These are phyloP conservation scores for Anguilla rostrata DNA, from an alignment of 2,113 vertebrate species.

Conservation along the genomic window DNA sequence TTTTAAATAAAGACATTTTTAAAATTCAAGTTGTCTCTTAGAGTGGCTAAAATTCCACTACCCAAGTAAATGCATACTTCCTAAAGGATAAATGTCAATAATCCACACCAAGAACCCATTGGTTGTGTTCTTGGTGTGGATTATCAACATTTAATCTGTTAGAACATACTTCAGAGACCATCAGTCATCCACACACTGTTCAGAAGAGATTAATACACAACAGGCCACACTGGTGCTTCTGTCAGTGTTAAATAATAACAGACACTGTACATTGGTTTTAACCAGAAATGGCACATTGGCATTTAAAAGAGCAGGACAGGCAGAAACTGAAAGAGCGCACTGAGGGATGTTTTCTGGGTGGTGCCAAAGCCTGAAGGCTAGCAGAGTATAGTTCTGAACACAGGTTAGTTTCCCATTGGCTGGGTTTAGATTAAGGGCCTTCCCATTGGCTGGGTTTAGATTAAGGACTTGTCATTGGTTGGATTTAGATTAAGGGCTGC, in stretches of 20 bases:
- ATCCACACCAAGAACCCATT: not conserved
- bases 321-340: not conserved
- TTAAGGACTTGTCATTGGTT: not conserved
- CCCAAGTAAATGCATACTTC: not conserved
- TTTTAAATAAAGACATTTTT: not conserved
- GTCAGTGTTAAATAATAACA: not conserved
- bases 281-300: not conserved
- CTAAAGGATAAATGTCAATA: not conserved
- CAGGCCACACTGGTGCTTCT: not conserved
- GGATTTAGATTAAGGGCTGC: not conserved
- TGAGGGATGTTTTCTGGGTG: slow-evolving; percentile 3
- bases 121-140: not conserved
- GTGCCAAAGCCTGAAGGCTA: not conserved
- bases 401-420: not conserved
- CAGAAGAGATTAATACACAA: not conserved
- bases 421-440: not conserved
- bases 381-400: not conserved
- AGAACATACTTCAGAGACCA: not conserved
- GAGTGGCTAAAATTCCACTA: not conserved
- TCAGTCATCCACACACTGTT: not conserved
- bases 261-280: not conserved
- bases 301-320: not conserved
- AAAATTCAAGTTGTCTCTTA: not conserved
- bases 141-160: not conserved
- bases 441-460: not conserved